A percentile compares a stretch with the other conserved stretches of the same genome.
Conservation (phyloP, 2,888 invertebrate species). For the Punctoribates punctum region DNA sequence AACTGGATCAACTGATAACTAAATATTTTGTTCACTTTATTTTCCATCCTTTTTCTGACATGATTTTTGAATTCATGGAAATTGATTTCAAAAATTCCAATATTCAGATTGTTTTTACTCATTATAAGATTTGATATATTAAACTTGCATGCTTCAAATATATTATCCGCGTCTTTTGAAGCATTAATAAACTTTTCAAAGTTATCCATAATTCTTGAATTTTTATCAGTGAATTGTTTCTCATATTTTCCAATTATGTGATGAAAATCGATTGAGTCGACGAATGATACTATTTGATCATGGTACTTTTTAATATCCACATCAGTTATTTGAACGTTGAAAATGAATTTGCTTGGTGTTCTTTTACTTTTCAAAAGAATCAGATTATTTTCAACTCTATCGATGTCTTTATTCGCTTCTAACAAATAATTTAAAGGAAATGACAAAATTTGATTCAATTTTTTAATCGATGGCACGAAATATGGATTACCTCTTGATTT, state of each 20-base stretch:
- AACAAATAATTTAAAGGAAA: slow-evolving; percentile 15
- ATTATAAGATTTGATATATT: not conserved
- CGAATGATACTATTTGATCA: not conserved
- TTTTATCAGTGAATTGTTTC: not conserved
- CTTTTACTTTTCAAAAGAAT: not conserved
- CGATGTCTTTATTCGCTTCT: not conserved
- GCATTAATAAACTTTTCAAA: too few relatives aligned
- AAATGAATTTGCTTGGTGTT: not conserved
- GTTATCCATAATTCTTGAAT: not conserved
- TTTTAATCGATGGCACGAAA: not conserved
- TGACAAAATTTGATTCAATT: not conserved
- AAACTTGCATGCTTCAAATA: not conserved
- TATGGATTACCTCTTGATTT: not conserved
- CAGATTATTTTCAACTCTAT: slow-evolving; percentile 15
- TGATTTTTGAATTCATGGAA: not conserved
- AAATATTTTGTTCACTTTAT: not conserved
- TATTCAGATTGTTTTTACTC: not conserved
- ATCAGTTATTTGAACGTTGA: not conserved
- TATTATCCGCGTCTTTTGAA: not conserved
- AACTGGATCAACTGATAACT: not conserved
- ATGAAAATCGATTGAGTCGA: not conserved
- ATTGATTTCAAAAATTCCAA: not conserved
- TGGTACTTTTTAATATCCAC: not conserved
- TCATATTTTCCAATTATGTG: not conserved
- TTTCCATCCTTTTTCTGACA: not conserved